phyloP scores from a whole-genome alignment of 2,888 invertebrate species.

The Plebejus melissa region DNA sequence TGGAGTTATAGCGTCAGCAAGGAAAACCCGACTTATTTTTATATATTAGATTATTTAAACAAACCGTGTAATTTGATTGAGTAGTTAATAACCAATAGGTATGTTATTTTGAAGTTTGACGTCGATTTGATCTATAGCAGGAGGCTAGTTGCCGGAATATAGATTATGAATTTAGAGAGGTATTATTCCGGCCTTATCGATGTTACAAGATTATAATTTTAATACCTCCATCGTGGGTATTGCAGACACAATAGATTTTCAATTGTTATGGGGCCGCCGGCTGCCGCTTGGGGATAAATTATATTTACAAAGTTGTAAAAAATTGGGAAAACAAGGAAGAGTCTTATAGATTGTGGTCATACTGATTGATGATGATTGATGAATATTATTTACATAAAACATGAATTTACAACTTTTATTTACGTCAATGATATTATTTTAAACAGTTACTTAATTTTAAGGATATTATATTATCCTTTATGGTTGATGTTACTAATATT shows the following conservation, averaged over 20 bases:
- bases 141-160: neutral
- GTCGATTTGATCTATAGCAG: neutral
- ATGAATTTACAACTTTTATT: neutral
- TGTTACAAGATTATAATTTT: no score
- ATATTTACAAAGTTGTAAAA: no score
- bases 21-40: neutral
- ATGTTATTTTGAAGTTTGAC: neutral
- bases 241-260: no score
- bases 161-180: neutral
- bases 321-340: no score
- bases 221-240: no score
- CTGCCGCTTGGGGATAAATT: no score
- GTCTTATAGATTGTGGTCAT: neutral
- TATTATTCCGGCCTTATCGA: no score
- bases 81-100: no score
- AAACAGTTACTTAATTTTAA: neutral
- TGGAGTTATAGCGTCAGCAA: no score
- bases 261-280: no score
- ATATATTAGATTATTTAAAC: neutral
- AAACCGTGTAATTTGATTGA: neutral
- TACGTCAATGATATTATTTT: neutral
- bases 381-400: neutral
- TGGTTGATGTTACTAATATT: neutral
- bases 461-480: neutral
- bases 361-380: neutral